phyloP scores from a whole-genome alignment of 2,113 vertebrate genomes.

The Stigmatopora nigra region DNA sequence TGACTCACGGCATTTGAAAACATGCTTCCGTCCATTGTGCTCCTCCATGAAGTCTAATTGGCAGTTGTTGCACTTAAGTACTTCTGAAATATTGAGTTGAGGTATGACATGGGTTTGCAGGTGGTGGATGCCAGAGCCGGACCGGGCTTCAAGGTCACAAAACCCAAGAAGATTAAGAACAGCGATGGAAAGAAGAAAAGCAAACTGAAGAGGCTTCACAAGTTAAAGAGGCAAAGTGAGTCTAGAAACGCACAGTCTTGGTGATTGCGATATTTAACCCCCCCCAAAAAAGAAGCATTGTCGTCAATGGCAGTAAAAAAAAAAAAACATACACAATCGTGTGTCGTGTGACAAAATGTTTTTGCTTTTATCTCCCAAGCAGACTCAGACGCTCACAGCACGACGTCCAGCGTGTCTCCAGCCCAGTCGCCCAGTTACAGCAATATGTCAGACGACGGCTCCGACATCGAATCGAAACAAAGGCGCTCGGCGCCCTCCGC shows the following conservation, averaged over 20 bases:
- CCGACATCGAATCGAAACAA: conserved; percentile 73
- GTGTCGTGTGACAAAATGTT: background rate
- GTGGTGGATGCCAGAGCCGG: conserved; percentile 78
- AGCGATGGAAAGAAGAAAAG: conserved; percentile 71
- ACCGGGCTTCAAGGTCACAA: conserved; percentile 75
- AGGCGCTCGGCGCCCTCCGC: conserved; percentile 62
- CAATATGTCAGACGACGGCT: conserved; percentile 75
- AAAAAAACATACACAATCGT: too few relatives aligned
- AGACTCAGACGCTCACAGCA: conserved; percentile 77
- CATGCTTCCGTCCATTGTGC: background rate
- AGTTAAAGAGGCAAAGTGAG: conserved; percentile 75
- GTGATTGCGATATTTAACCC: background rate
- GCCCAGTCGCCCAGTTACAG: conserved; percentile 76
- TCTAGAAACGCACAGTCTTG: background rate
- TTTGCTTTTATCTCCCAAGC: conserved; percentile 19
- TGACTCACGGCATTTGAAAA: background rate
- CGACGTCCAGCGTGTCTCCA: conserved; percentile 74
- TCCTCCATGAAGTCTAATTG: too few relatives aligned
- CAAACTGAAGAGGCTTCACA: conserved; percentile 71
- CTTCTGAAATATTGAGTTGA: background rate
- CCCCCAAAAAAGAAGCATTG: background rate
- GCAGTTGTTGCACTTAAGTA: background rate
- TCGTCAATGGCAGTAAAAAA: background rate
- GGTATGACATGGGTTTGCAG: conserved; percentile 31
- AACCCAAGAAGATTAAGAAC: conserved; percentile 75